phyloP scores from a whole-genome alignment of 2,113 vertebrate genomes.

The Irena cyanogastra region DNA sequence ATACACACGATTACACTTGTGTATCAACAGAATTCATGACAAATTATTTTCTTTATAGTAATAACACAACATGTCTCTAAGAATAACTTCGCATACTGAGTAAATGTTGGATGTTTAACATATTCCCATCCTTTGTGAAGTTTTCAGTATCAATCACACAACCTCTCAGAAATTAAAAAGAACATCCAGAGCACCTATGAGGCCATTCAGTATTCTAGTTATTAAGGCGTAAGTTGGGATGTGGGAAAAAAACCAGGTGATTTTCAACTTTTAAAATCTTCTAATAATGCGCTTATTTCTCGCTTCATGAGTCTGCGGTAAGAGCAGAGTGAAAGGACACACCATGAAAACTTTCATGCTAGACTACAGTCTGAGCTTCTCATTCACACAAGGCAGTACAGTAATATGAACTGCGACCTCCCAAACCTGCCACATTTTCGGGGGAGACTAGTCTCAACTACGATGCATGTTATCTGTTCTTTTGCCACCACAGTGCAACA shows the following conservation, averaged over 20 bases:
- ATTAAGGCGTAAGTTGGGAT: not conserved
- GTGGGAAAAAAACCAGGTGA: rapidly evolving
- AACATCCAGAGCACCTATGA: not conserved
- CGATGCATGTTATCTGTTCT: not conserved
- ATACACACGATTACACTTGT: not conserved
- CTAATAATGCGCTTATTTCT: too few relatives aligned
- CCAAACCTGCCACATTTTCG: not conserved
- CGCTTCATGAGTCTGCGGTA: not conserved
- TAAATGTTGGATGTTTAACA: not conserved
- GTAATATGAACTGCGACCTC: not conserved
- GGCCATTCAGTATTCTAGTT: not conserved
- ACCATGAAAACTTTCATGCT: not conserved
- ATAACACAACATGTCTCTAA: not conserved
- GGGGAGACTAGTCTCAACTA: not conserved
- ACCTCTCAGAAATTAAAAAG: not conserved
- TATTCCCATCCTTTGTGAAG: not conserved
- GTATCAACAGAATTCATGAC: not conserved
- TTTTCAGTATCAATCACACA: not conserved
- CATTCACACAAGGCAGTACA: not conserved
- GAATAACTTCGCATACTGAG: not conserved
- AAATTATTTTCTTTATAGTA: not conserved
- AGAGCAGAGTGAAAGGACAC: not conserved
- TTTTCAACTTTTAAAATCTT: not conserved
- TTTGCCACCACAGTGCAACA: not conserved
- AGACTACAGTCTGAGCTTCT: not conserved